A percentile compares a stretch with the other conserved stretches of the same genome.
Conservation (phyloP, 2,888 invertebrate genomes). For the Luperina nickerlii region DNA sequence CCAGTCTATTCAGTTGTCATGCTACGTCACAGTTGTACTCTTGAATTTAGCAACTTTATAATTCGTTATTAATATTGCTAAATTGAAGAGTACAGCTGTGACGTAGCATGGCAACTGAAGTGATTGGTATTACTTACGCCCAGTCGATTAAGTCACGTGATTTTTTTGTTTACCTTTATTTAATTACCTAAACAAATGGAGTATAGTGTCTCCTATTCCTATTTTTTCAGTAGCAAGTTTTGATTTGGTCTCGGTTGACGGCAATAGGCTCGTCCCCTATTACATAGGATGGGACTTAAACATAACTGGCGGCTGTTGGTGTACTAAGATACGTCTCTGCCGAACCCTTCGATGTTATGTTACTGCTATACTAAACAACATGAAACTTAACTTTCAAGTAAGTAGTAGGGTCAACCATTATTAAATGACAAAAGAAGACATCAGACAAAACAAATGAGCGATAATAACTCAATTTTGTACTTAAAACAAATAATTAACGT, state of each 20-base stretch:
- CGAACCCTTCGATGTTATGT: not conserved
- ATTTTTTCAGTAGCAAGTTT: no score
- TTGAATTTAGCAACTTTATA: no score
- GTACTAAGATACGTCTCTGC: not conserved
- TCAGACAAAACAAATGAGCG: constrained; percentile 29
- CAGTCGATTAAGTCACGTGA: no score
- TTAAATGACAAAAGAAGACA: constrained; percentile 21
- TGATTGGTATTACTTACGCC: no score
- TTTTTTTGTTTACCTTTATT: no score
- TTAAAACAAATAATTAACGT: constrained; percentile 47
- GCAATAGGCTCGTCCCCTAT: not conserved
- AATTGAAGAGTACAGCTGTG: no score
- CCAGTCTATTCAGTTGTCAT: no score
- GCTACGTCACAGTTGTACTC: no score
- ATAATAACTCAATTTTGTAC: constrained; percentile 33
- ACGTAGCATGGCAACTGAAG: no score
- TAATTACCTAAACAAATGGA: no score
- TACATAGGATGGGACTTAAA: not conserved
- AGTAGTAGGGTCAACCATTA: constrained; percentile 12
- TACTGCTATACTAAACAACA: not conserved
- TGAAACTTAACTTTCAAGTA: constrained; percentile 1
- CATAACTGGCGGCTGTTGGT: not conserved
- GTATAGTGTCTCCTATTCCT: no score
- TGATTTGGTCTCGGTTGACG: not conserved
- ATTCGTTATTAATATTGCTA: no score